Evolutionary conservation across 1,140 invertebrate species (phyloP).

Genomic region (Zaprionus lachaisei): DNA sequence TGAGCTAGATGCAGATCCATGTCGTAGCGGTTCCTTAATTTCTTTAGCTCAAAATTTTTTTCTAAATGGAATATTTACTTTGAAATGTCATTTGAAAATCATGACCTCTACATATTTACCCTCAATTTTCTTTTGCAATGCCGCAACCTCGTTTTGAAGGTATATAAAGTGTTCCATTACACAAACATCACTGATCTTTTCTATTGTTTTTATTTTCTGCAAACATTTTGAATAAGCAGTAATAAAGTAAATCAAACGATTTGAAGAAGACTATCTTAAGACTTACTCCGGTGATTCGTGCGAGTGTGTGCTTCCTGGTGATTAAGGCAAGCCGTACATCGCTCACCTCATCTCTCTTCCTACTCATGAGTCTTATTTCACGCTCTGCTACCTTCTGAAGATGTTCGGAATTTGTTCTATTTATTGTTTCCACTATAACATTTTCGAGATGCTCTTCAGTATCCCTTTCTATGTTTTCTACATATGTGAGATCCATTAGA

Average conservation of each 20-base stretch:
- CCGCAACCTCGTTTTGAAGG: conserved; percentile 57
- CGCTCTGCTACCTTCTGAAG: conserved; percentile 13
- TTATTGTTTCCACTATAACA: neutral
- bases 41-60: conserved; percentile 53
- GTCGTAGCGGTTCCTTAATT: conserved; percentile 40
- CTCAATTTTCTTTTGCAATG: conserved; percentile 73
- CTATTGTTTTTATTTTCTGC: conserved; percentile 54
- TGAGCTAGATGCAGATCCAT: conserved; percentile 53
- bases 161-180: conserved; percentile 55
- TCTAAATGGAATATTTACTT: conserved; percentile 38
- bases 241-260: neutral
- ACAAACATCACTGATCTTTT: conserved; percentile 56
- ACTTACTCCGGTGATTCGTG: conserved; percentile 38
- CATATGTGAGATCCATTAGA: conserved; percentile 39
- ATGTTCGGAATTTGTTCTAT: conserved; percentile 27
- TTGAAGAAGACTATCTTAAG: neutral
- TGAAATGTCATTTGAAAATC: neutral
- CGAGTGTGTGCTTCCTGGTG: conserved; percentile 53
- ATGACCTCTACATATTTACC: conserved; percentile 40
- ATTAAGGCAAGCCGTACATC: conserved; percentile 53
- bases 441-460: conserved; percentile 40
- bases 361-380: conserved; percentile 23
- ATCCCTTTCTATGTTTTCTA: conserved; percentile 1
- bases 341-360: conserved; percentile 63
- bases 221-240: neutral